Evolutionary conservation across 2,113 vertebrate genomes (phyloP).

Genomic region (Danio rerio): GRCz12tu NC_133179.1:15605501-15606000

Average conservation of each 20-base stretch:
- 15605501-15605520: too few relatives aligned
- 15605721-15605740: too few relatives aligned
- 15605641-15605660: too few relatives aligned
- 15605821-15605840: not conserved
- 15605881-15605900: not conserved
- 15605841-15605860: not conserved
- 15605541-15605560: too few relatives aligned
- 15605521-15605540: too few relatives aligned
- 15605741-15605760: not conserved
- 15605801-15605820: not conserved
- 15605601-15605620: too few relatives aligned
- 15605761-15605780: not conserved
- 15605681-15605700: too few relatives aligned
- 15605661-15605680: too few relatives aligned
- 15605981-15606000: slow-evolving; percentile 20
- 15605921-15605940: not conserved
- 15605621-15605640: too few relatives aligned
- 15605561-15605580: too few relatives aligned
- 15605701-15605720: too few relatives aligned
- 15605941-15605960: slow-evolving; percentile 3
- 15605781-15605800: not conserved
- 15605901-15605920: slow-evolving; percentile 6
- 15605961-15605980: slow-evolving; percentile 30
- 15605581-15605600: too few relatives aligned
- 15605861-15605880: not conserved